phyloP scores from a whole-genome alignment of 2,888 invertebrate genomes.

The Agonopterix alstromeriana region DNA sequence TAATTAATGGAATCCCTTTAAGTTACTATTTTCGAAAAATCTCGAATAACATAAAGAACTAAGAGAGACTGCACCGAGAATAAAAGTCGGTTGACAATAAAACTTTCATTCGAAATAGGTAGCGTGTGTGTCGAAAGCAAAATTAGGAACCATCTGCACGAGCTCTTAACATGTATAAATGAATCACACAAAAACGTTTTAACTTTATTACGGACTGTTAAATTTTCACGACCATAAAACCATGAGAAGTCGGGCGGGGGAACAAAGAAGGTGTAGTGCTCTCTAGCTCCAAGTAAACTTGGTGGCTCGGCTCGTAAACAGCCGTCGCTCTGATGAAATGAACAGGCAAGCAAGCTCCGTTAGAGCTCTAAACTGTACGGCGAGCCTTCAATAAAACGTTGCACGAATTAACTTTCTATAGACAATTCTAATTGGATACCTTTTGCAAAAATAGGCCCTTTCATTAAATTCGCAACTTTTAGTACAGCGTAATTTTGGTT shows the following conservation, averaged over 20 bases:
- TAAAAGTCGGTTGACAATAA: no score
- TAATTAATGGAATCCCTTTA: no score
- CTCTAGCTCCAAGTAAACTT: conserved; percentile 39
- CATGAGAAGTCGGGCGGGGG: conserved; percentile 35
- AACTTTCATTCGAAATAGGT: no score
- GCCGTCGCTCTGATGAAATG: conserved; percentile 40
- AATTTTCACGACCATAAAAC: conserved; percentile 41
- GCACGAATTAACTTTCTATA: conserved; percentile 28
- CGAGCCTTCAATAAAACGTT: conserved; percentile 35
- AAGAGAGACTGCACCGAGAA: no score
- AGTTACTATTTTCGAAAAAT: no score
- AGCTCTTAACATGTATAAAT: neutral
- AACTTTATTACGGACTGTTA: conserved; percentile 39
- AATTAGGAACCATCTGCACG: no score
- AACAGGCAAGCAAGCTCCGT: conserved; percentile 19
- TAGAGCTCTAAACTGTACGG: conserved; percentile 26
- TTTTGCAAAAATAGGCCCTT: conserved; percentile 26
- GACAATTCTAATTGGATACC: conserved; percentile 49
- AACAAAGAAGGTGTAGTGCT: conserved; percentile 51
- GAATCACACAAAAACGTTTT: conserved; percentile 16
- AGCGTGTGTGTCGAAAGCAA: no score
- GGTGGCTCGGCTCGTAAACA: conserved; percentile 49
- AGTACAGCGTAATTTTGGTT: conserved; percentile 26
- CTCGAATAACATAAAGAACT: no score
- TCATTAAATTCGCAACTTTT: conserved; percentile 17